phyloP scores from a whole-genome alignment of 2,113 vertebrate species.

The Telmatochromis sp. region DNA sequence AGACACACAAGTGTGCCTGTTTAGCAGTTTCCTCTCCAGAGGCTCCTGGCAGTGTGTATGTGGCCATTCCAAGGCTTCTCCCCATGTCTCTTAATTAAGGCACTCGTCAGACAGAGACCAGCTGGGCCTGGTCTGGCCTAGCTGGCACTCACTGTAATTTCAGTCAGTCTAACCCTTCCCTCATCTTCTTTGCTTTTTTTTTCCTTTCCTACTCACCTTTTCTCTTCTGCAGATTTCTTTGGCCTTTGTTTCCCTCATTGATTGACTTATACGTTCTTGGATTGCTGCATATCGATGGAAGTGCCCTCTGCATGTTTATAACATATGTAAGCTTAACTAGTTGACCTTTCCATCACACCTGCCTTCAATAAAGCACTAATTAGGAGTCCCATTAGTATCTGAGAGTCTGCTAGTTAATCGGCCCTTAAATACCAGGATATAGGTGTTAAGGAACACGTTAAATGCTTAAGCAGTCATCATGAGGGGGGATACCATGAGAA shows the following conservation, averaged over 20 bases:
- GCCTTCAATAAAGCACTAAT: slow-evolving; percentile 32
- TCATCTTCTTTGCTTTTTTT: neutral
- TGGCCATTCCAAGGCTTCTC: slow-evolving; percentile 56
- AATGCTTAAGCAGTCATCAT: neutral
- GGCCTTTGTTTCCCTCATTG: neutral
- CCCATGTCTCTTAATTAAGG: slow-evolving; percentile 70
- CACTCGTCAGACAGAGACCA: slow-evolving; percentile 62
- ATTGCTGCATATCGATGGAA: neutral
- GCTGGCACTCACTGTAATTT: slow-evolving; percentile 47
- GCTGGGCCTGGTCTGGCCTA: slow-evolving; percentile 63
- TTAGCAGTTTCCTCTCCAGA: slow-evolving; percentile 60
- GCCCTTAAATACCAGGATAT: slow-evolving; percentile 7
- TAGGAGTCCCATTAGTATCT: slow-evolving; percentile 18
- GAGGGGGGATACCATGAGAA: neutral
- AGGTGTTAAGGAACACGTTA: neutral
- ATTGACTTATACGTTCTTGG: neutral
- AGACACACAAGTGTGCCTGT: slow-evolving; percentile 43
- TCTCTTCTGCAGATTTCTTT: neutral
- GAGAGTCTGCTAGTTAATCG: slow-evolving; percentile 3
- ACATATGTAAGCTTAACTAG: neutral
- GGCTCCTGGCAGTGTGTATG: slow-evolving; percentile 45
- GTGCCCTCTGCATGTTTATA: neutral
- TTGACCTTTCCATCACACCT: slow-evolving; percentile 32
- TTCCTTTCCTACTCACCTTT: neutral
- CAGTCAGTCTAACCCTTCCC: slow-evolving; percentile 2